A percentile compares a stretch with the other conserved stretches of the same genome.
These are phyloP conservation scores for Thereuonema tuberculata DNA, from an alignment of 1,140 invertebrate species.

Conservation along the genomic window DNA sequence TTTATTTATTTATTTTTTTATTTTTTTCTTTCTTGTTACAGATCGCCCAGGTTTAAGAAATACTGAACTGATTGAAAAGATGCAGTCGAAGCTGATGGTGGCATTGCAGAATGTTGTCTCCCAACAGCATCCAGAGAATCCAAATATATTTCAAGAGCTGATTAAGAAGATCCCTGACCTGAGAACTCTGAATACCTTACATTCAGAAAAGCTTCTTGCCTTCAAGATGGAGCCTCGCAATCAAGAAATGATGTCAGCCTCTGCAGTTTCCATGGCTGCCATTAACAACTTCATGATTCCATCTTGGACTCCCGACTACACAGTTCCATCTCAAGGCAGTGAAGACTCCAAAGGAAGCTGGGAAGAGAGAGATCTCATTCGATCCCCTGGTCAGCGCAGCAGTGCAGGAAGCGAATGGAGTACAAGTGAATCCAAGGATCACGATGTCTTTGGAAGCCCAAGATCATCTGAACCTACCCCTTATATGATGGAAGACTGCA, in stretches of 20 bases:
- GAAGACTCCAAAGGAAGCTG: slow-evolving; percentile 18
- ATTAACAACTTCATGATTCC: background rate
- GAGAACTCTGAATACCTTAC: slow-evolving; percentile 84
- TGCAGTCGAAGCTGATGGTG: slow-evolving; percentile 73
- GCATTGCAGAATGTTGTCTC: slow-evolving; percentile 68
- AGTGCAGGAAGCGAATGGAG: slow-evolving; percentile 16
- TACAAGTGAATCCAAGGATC: slow-evolving; percentile 23
- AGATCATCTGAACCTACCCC: slow-evolving; percentile 16
- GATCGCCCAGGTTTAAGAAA: slow-evolving; percentile 83
- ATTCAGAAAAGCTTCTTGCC: slow-evolving; percentile 87
- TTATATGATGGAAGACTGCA: slow-evolving; percentile 52
- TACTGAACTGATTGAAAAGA: slow-evolving; percentile 76
- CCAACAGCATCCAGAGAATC: slow-evolving; percentile 51
- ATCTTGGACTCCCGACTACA: background rate
- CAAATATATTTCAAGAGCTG: slow-evolving; percentile 65
- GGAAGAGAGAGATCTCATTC: slow-evolving; percentile 33
- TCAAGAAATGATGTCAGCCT: background rate
- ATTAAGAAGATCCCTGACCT: slow-evolving; percentile 90
- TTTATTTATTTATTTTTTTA: too few species aligned
- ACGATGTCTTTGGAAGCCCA: slow-evolving; percentile 29
- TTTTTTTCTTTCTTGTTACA: slow-evolving; percentile 24
- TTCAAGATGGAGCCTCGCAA: slow-evolving; percentile 66
- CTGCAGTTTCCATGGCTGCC: slow-evolving; percentile 1
- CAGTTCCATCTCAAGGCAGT: background rate
- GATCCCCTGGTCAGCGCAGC: background rate